phyloP scores from a whole-genome alignment of 1,140 invertebrate genomes.

The Brachionus paranguensis region DNA sequence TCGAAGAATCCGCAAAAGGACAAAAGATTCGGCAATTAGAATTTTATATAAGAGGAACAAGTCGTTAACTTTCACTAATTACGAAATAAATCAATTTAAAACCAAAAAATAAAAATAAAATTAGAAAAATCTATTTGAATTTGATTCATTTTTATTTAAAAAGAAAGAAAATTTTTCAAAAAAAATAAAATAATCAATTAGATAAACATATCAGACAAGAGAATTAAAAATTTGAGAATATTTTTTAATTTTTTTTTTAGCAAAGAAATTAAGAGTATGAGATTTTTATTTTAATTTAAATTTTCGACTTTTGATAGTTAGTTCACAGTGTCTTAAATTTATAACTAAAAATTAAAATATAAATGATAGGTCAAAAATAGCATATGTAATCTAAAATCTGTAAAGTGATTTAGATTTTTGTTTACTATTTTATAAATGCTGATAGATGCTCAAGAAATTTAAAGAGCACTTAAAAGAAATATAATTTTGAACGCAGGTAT shows the following conservation, averaged over 20 bases:
- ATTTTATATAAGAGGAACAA: too few species aligned
- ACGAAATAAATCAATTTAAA: too few species aligned
- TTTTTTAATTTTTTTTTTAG: not conserved
- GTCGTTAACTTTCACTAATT: too few species aligned
- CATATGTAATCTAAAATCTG: not conserved
- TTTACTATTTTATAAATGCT: not conserved
- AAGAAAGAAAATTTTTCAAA: too few species aligned
- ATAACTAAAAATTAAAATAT: not conserved
- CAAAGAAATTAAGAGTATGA: not conserved
- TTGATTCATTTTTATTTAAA: too few species aligned
- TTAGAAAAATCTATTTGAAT: too few species aligned
- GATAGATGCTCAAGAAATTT: not conserved
- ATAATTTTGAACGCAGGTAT: not conserved
- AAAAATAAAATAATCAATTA: too few species aligned
- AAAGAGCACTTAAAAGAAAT: not conserved
- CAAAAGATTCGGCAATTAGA: not conserved
- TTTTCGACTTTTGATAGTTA: not conserved
- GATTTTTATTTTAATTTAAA: not conserved
- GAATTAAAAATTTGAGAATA: too few species aligned
- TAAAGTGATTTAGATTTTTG: not conserved
- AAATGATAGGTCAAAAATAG: not conserved
- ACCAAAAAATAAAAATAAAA: too few species aligned
- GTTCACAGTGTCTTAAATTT: not conserved
- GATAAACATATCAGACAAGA: too few species aligned
- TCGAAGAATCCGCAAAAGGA: not conserved